Percentiles rank a stretch among this genome's conserved stretches.
phyloP scores from a whole-genome alignment of 2,797 vertebrate genomes.

The Pantherophis alleghaniensis region DNA sequence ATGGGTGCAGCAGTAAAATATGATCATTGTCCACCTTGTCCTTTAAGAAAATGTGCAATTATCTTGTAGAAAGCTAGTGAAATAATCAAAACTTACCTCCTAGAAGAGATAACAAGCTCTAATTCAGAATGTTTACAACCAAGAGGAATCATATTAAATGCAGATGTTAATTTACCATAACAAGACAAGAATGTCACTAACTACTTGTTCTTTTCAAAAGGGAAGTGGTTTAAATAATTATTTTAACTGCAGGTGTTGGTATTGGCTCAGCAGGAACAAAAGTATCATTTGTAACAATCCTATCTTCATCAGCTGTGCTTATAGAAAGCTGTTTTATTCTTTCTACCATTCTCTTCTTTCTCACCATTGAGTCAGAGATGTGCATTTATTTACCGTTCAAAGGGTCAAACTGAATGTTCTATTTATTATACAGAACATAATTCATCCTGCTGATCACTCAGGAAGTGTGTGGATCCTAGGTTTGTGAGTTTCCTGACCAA shows the following conservation, averaged over 20 bases:
- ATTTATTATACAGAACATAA: background rate
- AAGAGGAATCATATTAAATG: conserved; percentile 62
- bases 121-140: conserved; percentile 61
- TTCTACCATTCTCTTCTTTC: conserved; percentile 29
- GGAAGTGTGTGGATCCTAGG: background rate
- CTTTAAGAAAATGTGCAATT: conserved; percentile 61
- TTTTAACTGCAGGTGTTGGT: conserved; percentile 67
- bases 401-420: background rate
- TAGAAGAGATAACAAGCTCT: conserved; percentile 64
- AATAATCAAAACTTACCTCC: conserved; percentile 54
- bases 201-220: conserved; percentile 60
- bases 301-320: conserved; percentile 55
- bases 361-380: conserved; percentile 38
- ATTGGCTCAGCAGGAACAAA: conserved; percentile 63
- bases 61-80: conserved; percentile 52
- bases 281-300: conserved; percentile 58
- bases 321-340: conserved; percentile 43
- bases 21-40: conserved; percentile 47
- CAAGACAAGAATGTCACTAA: conserved; percentile 60
- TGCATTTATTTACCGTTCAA: conserved; percentile 39
- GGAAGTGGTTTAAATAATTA: conserved; percentile 64
- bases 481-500: background rate
- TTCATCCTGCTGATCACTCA: background rate
- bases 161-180: conserved; percentile 66
- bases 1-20: conserved; percentile 55